Conservation (phyloP, 2,113 vertebrate species). For the Solenodon paradoxus region DNA sequence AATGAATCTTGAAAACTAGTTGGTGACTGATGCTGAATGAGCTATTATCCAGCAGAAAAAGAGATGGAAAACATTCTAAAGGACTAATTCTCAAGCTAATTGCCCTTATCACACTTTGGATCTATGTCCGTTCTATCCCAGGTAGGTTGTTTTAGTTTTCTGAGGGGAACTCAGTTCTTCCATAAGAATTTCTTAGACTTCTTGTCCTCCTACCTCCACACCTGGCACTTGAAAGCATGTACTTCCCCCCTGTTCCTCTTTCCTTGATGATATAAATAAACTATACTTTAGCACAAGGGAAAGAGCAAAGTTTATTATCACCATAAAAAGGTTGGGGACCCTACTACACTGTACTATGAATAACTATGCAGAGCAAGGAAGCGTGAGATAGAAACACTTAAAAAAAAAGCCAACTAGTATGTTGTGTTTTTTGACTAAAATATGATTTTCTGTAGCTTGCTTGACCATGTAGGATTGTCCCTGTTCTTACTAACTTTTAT, state of each 20-base stretch:
- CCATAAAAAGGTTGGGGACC: neutral
- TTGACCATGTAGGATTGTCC: neutral
- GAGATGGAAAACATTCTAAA: neutral
- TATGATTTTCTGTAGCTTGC: neutral
- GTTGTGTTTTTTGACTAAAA: neutral
- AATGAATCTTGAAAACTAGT: neutral
- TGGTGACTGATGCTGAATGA: neutral
- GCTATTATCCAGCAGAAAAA: neutral
- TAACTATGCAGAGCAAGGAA: neutral
- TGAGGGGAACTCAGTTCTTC: neutral
- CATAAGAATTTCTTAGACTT: neutral
- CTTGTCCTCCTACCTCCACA: neutral
- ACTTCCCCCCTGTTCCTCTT: neutral
- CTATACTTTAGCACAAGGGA: neutral
- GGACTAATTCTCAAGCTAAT: neutral
- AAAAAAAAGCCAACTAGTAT: neutral
- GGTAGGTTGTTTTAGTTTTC: neutral
- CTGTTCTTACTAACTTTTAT: constrained; percentile 28
- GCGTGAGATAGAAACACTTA: neutral
- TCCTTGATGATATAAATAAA: neutral
- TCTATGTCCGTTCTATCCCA: neutral
- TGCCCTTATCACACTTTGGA: neutral
- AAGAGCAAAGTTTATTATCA: neutral
- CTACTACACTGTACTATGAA: neutral
- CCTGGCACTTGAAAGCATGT: neutral